A percentile compares a stretch with the other conserved stretches of the same genome.
Conservation (phyloP, 2,797 vertebrate genomes). For the Catamblyrhynchus diadema region DNA sequence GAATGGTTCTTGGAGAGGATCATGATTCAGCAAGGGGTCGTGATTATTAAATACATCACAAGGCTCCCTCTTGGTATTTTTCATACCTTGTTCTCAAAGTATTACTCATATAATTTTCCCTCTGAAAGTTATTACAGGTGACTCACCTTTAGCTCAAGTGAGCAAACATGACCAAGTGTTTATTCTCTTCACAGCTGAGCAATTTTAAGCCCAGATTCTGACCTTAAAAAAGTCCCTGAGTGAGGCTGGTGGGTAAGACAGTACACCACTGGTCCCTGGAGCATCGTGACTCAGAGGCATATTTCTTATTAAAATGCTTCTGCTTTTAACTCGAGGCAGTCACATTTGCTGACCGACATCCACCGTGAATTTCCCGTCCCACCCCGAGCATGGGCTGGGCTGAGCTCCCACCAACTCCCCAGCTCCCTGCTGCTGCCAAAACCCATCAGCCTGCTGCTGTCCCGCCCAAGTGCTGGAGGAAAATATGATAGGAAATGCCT, state of each 20-base stretch:
- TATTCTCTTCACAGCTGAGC: slow-evolving; percentile 48
- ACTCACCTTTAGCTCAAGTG: slow-evolving; percentile 44
- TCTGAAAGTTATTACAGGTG: slow-evolving; percentile 51
- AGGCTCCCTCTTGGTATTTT: slow-evolving; percentile 11
- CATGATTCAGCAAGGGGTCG: background rate
- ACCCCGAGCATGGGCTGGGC: background rate
- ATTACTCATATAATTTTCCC: slow-evolving; percentile 63
- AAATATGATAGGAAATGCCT: background rate
- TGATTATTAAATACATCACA: background rate
- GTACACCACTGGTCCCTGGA: background rate
- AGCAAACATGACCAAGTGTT: slow-evolving; percentile 55
- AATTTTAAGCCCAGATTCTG: slow-evolving; percentile 32
- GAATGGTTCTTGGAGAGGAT: background rate
- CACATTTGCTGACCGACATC: background rate
- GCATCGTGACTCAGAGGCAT: slow-evolving; percentile 45
- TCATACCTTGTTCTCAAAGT: slow-evolving; percentile 38
- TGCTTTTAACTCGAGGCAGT: slow-evolving; percentile 4
- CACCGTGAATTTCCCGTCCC: background rate
- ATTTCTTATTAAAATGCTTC: slow-evolving; percentile 37
- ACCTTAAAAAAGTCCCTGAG: slow-evolving; percentile 52
- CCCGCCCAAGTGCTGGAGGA: background rate
- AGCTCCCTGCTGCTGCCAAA: background rate
- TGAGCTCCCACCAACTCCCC: background rate
- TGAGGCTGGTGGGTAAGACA: slow-evolving; percentile 28
- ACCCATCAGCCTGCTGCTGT: background rate